phyloP scores from a whole-genome alignment of 2,113 vertebrate species.

The Albula goreensis region DNA sequence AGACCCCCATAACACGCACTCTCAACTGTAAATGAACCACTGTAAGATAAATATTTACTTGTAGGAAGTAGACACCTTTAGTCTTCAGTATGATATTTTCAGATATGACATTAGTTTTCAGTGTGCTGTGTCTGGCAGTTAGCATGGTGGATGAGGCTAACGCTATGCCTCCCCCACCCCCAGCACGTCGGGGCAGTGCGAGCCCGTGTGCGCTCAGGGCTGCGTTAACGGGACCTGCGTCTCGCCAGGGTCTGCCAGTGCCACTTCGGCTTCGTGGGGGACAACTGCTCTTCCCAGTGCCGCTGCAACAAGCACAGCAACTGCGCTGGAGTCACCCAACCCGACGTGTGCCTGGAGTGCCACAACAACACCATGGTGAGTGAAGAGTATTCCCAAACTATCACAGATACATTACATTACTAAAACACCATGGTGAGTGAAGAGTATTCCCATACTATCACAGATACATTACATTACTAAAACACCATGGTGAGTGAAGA shows the following conservation, averaged over 20 bases:
- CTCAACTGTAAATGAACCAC: no score
- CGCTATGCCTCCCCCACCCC: neutral
- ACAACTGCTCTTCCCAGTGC: constrained; percentile 87
- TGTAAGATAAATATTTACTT: no score
- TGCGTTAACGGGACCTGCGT: constrained; percentile 86
- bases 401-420: neutral
- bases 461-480: constrained; percentile 57
- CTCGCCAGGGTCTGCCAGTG: constrained; percentile 82
- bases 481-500: constrained; percentile 75
- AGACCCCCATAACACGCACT: no score
- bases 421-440: no score
- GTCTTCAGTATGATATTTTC: no score
- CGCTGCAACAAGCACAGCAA: constrained; percentile 90
- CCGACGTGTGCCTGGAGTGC: constrained; percentile 80
- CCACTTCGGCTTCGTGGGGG: constrained; percentile 87
- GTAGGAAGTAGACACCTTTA: no score
- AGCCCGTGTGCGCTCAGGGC: constrained; percentile 85
- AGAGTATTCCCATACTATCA: no score
- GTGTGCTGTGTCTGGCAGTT: neutral
- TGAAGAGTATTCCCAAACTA: neutral
- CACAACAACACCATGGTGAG: constrained; percentile 84
- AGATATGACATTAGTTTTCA: no score
- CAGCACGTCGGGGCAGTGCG: constrained; percentile 81
- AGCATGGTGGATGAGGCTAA: neutral
- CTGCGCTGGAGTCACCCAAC: constrained; percentile 76